Evolutionary conservation across 2,113 vertebrate genomes (phyloP).

Genomic region (Ranitomeya imitator): DNA sequence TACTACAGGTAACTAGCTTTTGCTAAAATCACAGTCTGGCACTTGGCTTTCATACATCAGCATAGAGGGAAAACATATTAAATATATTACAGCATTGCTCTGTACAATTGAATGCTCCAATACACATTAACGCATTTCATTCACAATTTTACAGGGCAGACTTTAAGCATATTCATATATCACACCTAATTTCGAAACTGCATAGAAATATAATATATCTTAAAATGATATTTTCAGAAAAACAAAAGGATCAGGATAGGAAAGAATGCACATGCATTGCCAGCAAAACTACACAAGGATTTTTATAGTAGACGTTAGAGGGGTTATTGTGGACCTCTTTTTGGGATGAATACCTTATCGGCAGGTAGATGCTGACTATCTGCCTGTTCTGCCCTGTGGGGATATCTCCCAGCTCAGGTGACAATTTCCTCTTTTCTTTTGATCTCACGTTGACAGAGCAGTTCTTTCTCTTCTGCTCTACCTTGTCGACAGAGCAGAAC

Average conservation of each 20-base stretch:
- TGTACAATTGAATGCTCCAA: background rate
- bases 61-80: conserved; percentile 30
- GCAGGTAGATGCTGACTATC: too few species aligned
- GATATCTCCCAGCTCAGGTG: too few species aligned
- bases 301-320: background rate
- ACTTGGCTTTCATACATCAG: background rate
- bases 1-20: conserved; percentile 49
- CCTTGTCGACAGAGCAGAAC: too few species aligned
- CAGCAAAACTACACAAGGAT: background rate
- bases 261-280: background rate
- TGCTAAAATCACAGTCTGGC: conserved; percentile 33
- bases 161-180: background rate
- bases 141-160: background rate
- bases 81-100: background rate
- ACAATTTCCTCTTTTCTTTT: too few species aligned
- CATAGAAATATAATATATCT: background rate
- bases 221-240: background rate
- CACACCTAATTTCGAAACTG: background rate
- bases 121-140: background rate
- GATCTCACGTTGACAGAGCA: too few species aligned
- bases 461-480: too few species aligned
- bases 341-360: too few species aligned
- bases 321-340: too few species aligned
- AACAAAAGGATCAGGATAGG: background rate
- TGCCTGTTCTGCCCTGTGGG: too few species aligned